Conservation (phyloP, 37 sponge, comb jelly and placozoan genomes). For the Bolinopsis microptera region DNA sequence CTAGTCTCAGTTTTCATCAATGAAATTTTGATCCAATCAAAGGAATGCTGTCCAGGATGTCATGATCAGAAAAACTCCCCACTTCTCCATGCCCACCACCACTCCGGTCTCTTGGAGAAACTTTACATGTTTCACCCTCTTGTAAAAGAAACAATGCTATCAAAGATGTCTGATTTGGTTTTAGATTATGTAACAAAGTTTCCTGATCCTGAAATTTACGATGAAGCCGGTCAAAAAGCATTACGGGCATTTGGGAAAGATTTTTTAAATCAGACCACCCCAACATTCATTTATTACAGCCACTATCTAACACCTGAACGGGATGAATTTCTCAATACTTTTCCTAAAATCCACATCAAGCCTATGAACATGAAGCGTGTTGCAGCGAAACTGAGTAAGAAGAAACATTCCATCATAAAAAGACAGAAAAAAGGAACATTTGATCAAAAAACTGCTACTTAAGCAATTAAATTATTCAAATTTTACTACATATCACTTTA, state of each 20-base stretch:
- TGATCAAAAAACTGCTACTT: background rate
- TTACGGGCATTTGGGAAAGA: conserved; percentile 16
- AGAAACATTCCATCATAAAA: background rate
- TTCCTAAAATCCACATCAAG: background rate
- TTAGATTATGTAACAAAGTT: background rate
- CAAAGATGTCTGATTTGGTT: conserved; percentile 5
- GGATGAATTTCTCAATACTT: background rate
- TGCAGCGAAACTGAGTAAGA: conserved; percentile 22
- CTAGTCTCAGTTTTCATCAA: conserved; percentile 29
- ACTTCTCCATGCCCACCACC: conserved; percentile 26
- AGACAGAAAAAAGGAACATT: background rate
- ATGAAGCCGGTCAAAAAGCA: conserved; percentile 1
- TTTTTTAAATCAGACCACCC: background rate
- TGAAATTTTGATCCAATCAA: background rate
- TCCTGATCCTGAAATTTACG: conserved; percentile 13
- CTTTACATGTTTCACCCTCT: background rate
- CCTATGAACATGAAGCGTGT: background rate
- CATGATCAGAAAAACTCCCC: conserved; percentile 5
- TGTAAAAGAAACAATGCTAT: background rate
- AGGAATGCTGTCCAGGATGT: conserved; percentile 53
- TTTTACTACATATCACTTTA: background rate
- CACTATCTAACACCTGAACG: background rate
- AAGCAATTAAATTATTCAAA: background rate
- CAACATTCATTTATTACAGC: conserved; percentile 31
- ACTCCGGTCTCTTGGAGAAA: conserved; percentile 42